Percentiles rank a stretch among this genome's conserved stretches.
These are phyloP conservation scores for Dysidea cf. avara DNA, from an alignment of 37 sponge, comb jelly and placozoan genomes.

Conservation along the genomic window DNA sequence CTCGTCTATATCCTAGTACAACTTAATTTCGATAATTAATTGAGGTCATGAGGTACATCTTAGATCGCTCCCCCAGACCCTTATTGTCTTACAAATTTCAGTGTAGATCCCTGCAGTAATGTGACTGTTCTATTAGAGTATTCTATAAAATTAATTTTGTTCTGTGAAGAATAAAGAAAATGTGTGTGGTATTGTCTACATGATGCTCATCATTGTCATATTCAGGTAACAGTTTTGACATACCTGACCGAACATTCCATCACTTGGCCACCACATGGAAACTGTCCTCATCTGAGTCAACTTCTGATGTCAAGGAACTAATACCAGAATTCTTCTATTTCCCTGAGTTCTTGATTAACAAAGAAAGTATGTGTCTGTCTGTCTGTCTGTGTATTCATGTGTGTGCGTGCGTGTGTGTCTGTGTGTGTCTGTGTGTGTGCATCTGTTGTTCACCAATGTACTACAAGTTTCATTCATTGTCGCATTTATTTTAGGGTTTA, in stretches of 20 bases:
- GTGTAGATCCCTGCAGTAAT: too few relatives aligned
- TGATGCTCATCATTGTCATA: too few relatives aligned
- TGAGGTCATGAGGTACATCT: too few relatives aligned
- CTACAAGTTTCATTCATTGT: not conserved
- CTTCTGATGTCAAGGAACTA: conserved; percentile 95
- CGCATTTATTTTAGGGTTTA: conserved; percentile 44
- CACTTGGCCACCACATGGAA: conserved; percentile 88
- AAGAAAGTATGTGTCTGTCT: conserved; percentile 57
- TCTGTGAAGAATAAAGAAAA: too few relatives aligned
- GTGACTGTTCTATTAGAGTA: too few relatives aligned
- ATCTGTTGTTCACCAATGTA: conserved; percentile 1
- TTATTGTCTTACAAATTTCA: too few relatives aligned
- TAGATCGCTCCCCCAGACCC: too few relatives aligned
- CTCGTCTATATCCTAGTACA: too few relatives aligned
- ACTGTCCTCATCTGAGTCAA: conserved; percentile 84
- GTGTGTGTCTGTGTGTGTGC: not conserved
- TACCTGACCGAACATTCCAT: conserved; percentile 96
- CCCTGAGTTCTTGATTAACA: conserved; percentile 92
- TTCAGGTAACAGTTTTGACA: conserved; percentile 91
- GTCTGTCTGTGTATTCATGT: not conserved
- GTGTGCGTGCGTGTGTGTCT: not conserved
- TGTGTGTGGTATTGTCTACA: not conserved
- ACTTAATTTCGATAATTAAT: too few relatives aligned
- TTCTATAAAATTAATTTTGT: too few relatives aligned
- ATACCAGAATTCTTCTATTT: conserved; percentile 99